Base-by-base conservation (phyloP, 2,797 vertebrate genomes). In the Dipus sagitta region DNA sequence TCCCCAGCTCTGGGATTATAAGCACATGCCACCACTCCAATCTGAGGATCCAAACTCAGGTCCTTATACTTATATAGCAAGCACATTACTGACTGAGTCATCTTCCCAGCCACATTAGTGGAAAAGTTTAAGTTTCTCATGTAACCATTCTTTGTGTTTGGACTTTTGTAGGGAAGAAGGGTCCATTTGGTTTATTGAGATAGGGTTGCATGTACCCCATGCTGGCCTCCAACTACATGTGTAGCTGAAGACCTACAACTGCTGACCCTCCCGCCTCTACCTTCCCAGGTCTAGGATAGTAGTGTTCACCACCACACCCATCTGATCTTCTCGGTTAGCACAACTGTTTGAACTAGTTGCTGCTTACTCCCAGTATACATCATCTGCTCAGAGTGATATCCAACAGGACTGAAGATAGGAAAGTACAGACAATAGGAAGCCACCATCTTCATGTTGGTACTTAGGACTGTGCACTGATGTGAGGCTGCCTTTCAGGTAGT, bases 391-490 rank as follows among this genome's bases (percentile, higher is more conserved):
- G 9, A 17, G 15, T 20, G 20, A 28, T n/a, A 60, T 54, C 99
- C 99, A 94, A 99, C 98, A 71, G 99, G 99, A 97, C 99, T 99
- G 96, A 98, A 99, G 98, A 99, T 99, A 97, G 99, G 99, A 98
- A 99, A 99, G 96, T 99, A 99, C 95, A 99, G 96, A 0, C 99
- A 99, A 20, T 99, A 99, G 78, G 99, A 99, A 90, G 65, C 99
- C 98, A 52, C 99, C 99, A 60, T 99, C 99, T 17, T 99, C 99
- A 54, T 99, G 99, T 32, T 99, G 98, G 97, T 99, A 99, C 97
- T 99, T 99, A 94, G 99, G 99, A 97, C 98, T 99, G 99, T 86
- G 99, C 99, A 96, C 99, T 95, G 98, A 99, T 99, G 96, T 99
- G 98, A 97, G 99, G 99, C 93, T 99, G 99, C 87, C 98, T 98